Evolutionary conservation across 2,797 vertebrate genomes (phyloP).

Genomic region (Poecilia wingei): DNA sequence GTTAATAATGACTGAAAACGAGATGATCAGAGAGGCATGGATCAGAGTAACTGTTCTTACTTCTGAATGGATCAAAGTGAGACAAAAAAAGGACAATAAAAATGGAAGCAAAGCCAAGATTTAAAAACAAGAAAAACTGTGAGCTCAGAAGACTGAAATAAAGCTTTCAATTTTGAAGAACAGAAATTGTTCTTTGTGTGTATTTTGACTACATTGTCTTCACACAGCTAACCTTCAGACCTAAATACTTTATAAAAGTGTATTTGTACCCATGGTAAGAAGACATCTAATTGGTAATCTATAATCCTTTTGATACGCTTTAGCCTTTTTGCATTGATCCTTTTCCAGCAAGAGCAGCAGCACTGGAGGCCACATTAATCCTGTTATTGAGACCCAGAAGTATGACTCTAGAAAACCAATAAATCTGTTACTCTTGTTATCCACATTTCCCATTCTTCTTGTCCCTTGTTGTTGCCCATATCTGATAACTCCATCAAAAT

Average conservation of each 20-base stretch:
- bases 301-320: conserved; percentile 95
- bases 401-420: conserved; percentile 78
- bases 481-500: conserved; percentile 63
- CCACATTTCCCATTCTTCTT: conserved; percentile 45
- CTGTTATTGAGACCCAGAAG: conserved; percentile 88
- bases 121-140: background rate
- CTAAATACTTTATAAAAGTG: conserved; percentile 74
- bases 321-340: conserved; percentile 90
- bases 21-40: too few species aligned
- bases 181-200: background rate
- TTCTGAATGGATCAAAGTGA: background rate
- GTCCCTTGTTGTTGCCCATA: conserved; percentile 63
- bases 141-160: background rate
- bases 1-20: too few species aligned
- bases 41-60: too few species aligned
- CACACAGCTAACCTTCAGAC: conserved; percentile 80
- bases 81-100: background rate
- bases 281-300: conserved; percentile 97
- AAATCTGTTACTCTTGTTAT: conserved; percentile 71
- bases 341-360: conserved; percentile 88
- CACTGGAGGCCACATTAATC: conserved; percentile 90
- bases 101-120: background rate
- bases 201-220: conserved; percentile 47
- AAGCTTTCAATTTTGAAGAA: background rate
- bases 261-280: conserved; percentile 84